Conservation (phyloP, 2,797 vertebrate genomes). For the Cottoperca gobio region DNA sequence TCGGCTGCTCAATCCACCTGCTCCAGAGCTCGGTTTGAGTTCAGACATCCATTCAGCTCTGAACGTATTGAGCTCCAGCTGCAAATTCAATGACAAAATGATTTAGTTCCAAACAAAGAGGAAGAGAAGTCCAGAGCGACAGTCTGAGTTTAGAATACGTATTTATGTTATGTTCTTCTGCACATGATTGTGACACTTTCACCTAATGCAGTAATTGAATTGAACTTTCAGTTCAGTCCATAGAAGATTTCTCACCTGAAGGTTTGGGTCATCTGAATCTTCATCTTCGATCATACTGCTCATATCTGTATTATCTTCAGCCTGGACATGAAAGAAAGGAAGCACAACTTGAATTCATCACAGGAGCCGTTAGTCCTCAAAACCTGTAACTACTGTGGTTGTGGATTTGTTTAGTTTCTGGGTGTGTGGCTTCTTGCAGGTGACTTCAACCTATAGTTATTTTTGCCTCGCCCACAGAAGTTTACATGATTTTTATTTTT, state of each 20-base stretch:
- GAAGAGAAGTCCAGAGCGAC: background rate
- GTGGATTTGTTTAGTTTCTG: background rate
- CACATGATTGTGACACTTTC: background rate
- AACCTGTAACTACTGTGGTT: background rate
- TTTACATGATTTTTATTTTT: too few relatives aligned
- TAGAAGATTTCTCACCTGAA: slow-evolving; percentile 85
- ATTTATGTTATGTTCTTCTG: background rate
- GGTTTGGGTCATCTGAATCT: slow-evolving; percentile 87
- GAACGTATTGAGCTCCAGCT: slow-evolving; percentile 95
- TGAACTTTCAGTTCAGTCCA: background rate
- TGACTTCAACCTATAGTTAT: background rate
- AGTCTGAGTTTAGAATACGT: background rate
- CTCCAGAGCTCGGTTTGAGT: slow-evolving; percentile 88
- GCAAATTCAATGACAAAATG: slow-evolving; percentile 10
- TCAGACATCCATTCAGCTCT: slow-evolving; percentile 99
- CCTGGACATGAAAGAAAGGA: slow-evolving; percentile 79
- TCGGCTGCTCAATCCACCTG: slow-evolving; percentile 74
- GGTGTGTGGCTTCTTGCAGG: background rate
- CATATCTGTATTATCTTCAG: slow-evolving; percentile 90
- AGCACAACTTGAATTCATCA: background rate
- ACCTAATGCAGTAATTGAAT: too few relatives aligned
- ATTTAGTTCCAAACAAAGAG: background rate
- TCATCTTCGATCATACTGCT: slow-evolving; percentile 76
- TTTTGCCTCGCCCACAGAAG: background rate
- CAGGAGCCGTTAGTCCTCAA: background rate